Evolutionary conservation across 2,113 vertebrate genomes (phyloP).

Genomic region (Sinocyclocheilus rhinocerous): DNA sequence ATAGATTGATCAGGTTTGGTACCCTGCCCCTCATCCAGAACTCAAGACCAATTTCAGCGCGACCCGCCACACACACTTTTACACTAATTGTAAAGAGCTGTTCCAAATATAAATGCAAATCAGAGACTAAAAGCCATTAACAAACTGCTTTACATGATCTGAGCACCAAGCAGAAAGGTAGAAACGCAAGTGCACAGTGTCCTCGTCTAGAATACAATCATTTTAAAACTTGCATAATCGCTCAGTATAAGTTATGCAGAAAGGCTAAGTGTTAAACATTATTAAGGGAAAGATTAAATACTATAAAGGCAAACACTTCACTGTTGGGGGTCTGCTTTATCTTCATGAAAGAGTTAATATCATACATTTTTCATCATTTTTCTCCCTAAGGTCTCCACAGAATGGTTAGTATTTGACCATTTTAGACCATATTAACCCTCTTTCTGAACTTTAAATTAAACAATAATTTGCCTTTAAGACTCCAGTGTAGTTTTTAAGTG

Average conservation of each 20-base stretch:
- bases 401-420: background rate
- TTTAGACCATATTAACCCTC: background rate
- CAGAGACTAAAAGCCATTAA: conserved; percentile 54
- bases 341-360: background rate
- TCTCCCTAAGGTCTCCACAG: background rate
- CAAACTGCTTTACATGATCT: conserved; percentile 51
- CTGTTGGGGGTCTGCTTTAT: background rate
- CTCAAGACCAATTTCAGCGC: conserved; percentile 56
- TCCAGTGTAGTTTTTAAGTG: background rate
- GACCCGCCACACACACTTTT: conserved; percentile 48
- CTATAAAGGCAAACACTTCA: background rate
- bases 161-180: conserved; percentile 39
- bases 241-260: background rate
- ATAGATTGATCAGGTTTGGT: conserved; percentile 58
- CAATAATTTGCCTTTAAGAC: background rate
- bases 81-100: conserved; percentile 50
- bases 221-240: conserved; percentile 33
- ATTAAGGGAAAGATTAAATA: conserved; percentile 16
- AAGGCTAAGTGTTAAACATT: conserved; percentile 9
- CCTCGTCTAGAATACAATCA: background rate
- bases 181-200: conserved; percentile 27
- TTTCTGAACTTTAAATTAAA: background rate
- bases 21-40: conserved; percentile 49
- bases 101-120: conserved; percentile 61
- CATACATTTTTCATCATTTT: background rate